A percentile compares a stretch with the other conserved stretches of the same genome.
Conservation (phyloP, 2,888 invertebrate genomes). For the Plutella xylostella region DNA sequence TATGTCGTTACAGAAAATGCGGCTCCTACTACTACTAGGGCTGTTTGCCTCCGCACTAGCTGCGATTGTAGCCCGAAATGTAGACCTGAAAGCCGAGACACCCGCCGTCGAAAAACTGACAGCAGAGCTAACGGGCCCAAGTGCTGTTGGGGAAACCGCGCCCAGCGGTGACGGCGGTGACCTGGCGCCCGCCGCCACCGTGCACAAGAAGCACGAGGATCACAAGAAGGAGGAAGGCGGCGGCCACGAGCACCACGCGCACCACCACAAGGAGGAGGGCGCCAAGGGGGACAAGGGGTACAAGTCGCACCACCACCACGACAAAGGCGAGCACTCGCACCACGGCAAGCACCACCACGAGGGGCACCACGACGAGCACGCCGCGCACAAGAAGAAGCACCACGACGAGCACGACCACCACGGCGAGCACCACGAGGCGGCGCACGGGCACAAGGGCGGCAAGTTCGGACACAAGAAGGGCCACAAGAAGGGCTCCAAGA, state of each 20-base stretch:
- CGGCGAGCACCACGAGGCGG: constrained; percentile 82
- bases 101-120: neutral
- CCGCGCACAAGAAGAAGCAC: constrained; percentile 84
- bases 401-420: constrained; percentile 82
- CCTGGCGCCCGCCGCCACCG: constrained; percentile 60
- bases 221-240: constrained; percentile 74
- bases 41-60: constrained; percentile 37
- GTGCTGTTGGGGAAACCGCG: constrained; percentile 23
- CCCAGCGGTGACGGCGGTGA: constrained; percentile 29
- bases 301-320: constrained; percentile 80
- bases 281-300: constrained; percentile 85
- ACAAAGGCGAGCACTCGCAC: constrained; percentile 82
- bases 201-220: constrained; percentile 55
- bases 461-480: constrained; percentile 86
- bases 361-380: constrained; percentile 81
- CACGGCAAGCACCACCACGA: constrained; percentile 84
- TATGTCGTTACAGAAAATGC: constrained; percentile 37
- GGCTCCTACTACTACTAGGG: constrained; percentile 37
- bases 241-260: constrained; percentile 76
- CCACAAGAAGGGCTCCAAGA: constrained; percentile 87
- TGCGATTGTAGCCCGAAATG: constrained; percentile 38
- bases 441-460: constrained; percentile 82
- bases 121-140: constrained; percentile 23
- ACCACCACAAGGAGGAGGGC: constrained; percentile 77
- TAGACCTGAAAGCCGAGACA: constrained; percentile 34